These are phyloP conservation scores for Nesidiocoris tenuis DNA, from an alignment of 2,888 invertebrate species.

Conservation along the genomic window DNA sequence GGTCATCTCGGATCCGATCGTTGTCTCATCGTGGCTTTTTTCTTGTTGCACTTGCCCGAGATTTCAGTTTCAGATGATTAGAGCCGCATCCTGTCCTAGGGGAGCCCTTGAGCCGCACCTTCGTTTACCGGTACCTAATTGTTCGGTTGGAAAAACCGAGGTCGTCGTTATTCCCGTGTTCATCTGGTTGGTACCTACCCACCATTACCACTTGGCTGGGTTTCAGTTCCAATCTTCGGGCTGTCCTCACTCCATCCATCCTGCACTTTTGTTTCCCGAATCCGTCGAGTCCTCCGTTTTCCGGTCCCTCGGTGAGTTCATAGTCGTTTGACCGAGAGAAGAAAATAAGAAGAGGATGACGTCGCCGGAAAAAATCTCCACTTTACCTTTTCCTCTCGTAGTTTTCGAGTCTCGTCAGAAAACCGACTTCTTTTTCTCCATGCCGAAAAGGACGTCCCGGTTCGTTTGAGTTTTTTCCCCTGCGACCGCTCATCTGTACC, in stretches of 20 bases:
- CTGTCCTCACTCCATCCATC: too few species aligned
- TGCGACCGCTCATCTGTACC: slow-evolving; percentile 15
- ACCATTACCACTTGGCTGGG: not conserved
- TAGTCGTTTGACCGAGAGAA: not conserved
- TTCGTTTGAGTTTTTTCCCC: slow-evolving; percentile 9
- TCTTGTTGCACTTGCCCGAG: too few species aligned
- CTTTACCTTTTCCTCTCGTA: not conserved
- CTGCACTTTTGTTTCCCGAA: not conserved
- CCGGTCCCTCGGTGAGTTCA: not conserved
- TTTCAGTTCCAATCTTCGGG: too few species aligned
- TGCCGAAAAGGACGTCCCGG: slow-evolving; percentile 25
- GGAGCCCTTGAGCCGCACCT: too few species aligned
- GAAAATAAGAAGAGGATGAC: not conserved
- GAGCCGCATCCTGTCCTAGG: not conserved
- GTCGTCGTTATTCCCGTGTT: not conserved
- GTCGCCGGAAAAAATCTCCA: not conserved
- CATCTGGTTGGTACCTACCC: too few species aligned
- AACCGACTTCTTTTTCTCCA: slow-evolving; percentile 18
- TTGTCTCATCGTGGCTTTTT: too few species aligned
- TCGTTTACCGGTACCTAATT: not conserved
- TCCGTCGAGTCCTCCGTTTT: not conserved
- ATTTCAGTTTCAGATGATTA: not conserved
- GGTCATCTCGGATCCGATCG: not conserved
- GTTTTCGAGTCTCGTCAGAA: not conserved
- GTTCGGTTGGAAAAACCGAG: not conserved